Base-by-base conservation (phyloP, 2,888 invertebrate species). In the Parascotia fuliginaria region DNA sequence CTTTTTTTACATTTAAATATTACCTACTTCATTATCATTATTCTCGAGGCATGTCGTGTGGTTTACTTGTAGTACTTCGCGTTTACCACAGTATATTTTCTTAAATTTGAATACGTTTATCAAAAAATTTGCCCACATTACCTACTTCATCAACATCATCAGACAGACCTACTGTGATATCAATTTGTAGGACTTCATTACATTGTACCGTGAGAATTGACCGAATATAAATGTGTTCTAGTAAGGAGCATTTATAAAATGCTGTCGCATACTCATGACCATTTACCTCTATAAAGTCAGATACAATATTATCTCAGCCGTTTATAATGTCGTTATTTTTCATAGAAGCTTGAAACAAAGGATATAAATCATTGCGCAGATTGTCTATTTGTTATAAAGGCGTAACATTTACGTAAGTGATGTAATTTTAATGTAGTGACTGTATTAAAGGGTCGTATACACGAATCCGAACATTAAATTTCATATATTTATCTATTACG, bases 371-470 rank as follows among this genome's bases (percentile, higher is more conserved):
- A 62, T 68, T 60, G 48, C 12, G 36, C 34, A 49, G 51, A 65
- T 65, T 64, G 51, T 60, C 38, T 44, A 48, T 63, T 57, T 65
- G 67, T 67, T 65, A 67, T 64, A 67, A 67, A 65, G 64, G 57
- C 61, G 58, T 68, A 33, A 38, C 22, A 42, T 55, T 58, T 55
- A 46, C 55, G 40, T 40, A 15, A 45, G 6, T 67, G 65, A 61
- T 34, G 68, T 68, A 59, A 51, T 40, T 66, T 56, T 37, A n/a
- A 28, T 46, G 9, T 14, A 11, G 11, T 38, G 24, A 16, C 15
- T 32, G 16, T 24, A 15, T 9, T 11, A 7, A 28, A 11, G 6
- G 9, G 11, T 19, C 11, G 6, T 1, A 19, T 11, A 2, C 11
- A 19, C 19, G 5, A 13, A 5, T 13, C 6, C 7, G 7, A 7